Conservation (phyloP, 2,888 invertebrate genomes). For the Pollenia amentaria region DNA sequence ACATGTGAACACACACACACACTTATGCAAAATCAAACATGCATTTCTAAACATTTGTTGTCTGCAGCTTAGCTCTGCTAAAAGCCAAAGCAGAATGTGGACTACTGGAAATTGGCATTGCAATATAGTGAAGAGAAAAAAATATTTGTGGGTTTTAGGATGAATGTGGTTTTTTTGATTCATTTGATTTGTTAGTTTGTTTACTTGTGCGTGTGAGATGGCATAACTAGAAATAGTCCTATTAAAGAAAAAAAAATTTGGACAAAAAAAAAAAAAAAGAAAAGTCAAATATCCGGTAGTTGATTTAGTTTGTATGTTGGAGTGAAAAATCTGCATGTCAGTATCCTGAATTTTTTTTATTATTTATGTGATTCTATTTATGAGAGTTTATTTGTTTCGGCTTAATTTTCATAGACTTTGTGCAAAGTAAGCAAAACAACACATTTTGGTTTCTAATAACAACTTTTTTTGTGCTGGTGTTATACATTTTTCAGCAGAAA, state of each 20-base stretch:
- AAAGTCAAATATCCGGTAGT: constrained; percentile 38
- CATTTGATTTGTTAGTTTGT: constrained; percentile 62
- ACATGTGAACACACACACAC: constrained; percentile 2
- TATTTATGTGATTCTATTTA: background rate
- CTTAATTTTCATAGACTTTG: constrained; percentile 13
- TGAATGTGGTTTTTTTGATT: constrained; percentile 64
- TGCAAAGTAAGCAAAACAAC: constrained; percentile 19
- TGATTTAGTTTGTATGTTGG: background rate
- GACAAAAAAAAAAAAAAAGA: constrained; percentile 15
- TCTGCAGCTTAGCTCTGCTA: constrained; percentile 37
- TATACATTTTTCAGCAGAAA: too few relatives aligned
- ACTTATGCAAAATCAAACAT: background rate
- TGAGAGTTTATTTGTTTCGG: background rate
- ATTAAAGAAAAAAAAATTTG: constrained; percentile 1
- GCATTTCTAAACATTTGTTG: constrained; percentile 44
- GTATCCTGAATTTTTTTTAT: background rate
- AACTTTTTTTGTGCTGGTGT: background rate
- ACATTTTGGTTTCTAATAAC: constrained; percentile 13
- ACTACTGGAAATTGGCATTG: constrained; percentile 23
- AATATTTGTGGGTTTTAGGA: constrained; percentile 13
- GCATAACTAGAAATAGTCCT: constrained; percentile 39
- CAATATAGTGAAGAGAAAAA: background rate
- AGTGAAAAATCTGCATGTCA: background rate
- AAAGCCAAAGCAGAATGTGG: constrained; percentile 27
- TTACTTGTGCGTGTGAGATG: constrained; percentile 47